Evolutionary conservation across 1,140 invertebrate genomes (phyloP).

Genomic region (Aleiodes sp.): DNA sequence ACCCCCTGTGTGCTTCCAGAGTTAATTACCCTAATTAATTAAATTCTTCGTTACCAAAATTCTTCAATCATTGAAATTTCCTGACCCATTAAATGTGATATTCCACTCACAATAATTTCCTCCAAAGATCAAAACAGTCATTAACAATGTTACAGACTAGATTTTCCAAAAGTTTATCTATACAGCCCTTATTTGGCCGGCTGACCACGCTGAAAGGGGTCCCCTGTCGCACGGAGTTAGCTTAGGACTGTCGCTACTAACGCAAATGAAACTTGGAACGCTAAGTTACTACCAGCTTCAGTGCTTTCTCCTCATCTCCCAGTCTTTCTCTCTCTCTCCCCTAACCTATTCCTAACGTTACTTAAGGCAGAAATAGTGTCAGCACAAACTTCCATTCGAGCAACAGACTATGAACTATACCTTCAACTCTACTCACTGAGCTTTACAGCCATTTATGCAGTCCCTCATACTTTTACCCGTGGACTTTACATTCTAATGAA

Average conservation of each 20-base stretch:
- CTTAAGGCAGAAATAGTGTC: conserved; percentile 9
- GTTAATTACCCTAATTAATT: too few relatives aligned
- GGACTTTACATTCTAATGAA: conserved; percentile 49
- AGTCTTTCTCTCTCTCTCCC: background rate
- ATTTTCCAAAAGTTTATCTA: background rate
- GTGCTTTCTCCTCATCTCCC: too few relatives aligned
- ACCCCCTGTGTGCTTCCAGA: too few relatives aligned
- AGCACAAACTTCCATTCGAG: conserved; percentile 14
- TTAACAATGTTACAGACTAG: background rate
- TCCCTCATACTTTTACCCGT: background rate
- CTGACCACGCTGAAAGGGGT: conserved; percentile 13
- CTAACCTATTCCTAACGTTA: background rate
- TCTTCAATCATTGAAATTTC: too few relatives aligned
- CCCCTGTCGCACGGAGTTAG: background rate
- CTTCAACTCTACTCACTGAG: conserved; percentile 7
- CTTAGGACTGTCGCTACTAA: conserved; percentile 12
- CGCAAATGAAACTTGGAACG: conserved; percentile 13
- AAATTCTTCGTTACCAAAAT: too few relatives aligned
- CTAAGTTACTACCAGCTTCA: too few relatives aligned
- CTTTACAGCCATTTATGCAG: conserved; percentile 8
- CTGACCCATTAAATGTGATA: too few relatives aligned
- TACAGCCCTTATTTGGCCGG: conserved; percentile 10
- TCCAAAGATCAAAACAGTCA: background rate
- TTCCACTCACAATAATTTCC: too few relatives aligned
- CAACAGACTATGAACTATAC: conserved; percentile 16